These are phyloP conservation scores for Decapterus maruadsi DNA, from an alignment of 2,797 vertebrate species.

Conservation along the genomic window DNA sequence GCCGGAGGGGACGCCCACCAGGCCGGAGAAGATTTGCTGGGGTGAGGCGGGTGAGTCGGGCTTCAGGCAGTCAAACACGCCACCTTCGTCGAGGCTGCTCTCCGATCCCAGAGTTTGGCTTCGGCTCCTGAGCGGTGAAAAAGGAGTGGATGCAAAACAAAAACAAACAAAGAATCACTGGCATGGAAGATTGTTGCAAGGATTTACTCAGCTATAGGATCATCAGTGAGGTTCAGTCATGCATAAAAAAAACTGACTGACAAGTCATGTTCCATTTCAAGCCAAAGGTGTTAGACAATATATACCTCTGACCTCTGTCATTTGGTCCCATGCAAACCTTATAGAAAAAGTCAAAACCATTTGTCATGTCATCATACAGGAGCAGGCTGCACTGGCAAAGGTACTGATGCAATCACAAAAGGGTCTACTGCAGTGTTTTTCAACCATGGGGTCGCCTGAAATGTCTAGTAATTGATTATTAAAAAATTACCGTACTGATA, in stretches of 20 bases:
- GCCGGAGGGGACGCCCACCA: conserved; percentile 90
- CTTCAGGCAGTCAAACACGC: conserved; percentile 96
- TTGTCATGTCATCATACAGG: neutral
- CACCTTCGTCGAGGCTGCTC: conserved; percentile 92
- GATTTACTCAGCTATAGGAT: neutral
- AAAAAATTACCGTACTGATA: too few species aligned
- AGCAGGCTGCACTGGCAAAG: neutral
- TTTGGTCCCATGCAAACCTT: neutral
- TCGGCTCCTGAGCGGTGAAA: conserved; percentile 85
- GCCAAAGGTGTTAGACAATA: too few species aligned
- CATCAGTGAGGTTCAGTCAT: too few species aligned
- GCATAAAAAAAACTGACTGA: too few species aligned
- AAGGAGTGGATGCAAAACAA: neutral
- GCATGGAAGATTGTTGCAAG: neutral
- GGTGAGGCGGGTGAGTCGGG: conserved; percentile 88
- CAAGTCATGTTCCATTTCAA: too few species aligned
- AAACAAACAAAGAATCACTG: neutral
- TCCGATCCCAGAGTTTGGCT: conserved; percentile 94
- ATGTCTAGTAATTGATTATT: too few species aligned
- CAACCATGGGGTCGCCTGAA: too few species aligned
- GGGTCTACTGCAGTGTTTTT: too few species aligned
- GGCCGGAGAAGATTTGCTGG: conserved; percentile 93
- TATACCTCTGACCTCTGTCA: too few species aligned
- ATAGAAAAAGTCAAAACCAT: neutral
- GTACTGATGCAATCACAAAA: neutral